Evolutionary conservation across 2,113 vertebrate species (phyloP).

Genomic region (Megaceryle torquata): DNA sequence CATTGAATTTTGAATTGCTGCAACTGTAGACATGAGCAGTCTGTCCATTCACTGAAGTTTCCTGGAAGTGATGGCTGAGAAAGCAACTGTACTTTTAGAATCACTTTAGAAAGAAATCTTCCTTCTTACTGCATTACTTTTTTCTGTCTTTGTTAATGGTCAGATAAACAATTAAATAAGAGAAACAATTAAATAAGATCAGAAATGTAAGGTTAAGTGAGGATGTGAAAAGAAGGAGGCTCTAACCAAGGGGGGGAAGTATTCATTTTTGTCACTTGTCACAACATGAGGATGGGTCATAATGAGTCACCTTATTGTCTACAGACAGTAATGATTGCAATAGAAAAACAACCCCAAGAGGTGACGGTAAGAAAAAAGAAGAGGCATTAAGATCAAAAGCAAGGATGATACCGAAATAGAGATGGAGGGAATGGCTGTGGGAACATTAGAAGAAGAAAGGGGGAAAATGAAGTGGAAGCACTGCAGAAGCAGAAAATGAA

Average conservation of each 20-base stretch:
- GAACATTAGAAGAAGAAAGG: constrained; percentile 1
- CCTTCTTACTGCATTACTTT: neutral
- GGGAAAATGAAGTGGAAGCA: neutral
- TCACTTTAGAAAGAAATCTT: neutral
- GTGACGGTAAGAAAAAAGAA: neutral
- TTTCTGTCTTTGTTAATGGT: neutral
- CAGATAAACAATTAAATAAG: neutral
- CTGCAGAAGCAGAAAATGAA: neutral
- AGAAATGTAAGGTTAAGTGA: neutral
- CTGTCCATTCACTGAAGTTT: neutral
- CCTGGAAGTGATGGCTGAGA: neutral
- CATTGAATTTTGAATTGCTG: neutral
- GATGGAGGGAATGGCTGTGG: neutral
- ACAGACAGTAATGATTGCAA: neutral
- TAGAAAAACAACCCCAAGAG: neutral
- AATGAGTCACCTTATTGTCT: neutral
- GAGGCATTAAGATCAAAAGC: neutral
- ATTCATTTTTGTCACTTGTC: neutral
- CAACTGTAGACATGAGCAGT: neutral
- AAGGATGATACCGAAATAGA: neutral
- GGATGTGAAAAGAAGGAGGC: neutral
- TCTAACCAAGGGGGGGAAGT: neutral
- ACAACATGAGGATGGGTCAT: neutral
- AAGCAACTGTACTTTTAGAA: neutral
- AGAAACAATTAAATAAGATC: neutral